Base-by-base conservation (phyloP, 2,113 vertebrate species). In the Cyanoliseus patagonus region DNA sequence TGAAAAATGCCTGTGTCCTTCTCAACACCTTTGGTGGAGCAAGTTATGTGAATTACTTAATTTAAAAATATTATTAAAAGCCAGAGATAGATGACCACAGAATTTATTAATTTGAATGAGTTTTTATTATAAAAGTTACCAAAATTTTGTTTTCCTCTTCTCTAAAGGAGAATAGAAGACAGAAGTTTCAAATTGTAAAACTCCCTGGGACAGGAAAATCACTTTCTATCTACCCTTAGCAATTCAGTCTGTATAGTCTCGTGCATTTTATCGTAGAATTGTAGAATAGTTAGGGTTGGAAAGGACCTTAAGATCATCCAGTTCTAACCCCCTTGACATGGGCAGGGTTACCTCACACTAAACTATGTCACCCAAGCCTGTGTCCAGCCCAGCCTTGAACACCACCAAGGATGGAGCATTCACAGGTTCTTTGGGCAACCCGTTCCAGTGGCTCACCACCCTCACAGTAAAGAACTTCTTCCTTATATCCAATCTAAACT, bases 201-300 rank as follows among this genome's bases (percentile, higher is more conserved):
- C 3, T 27, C 17, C 1, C 3, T 1, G 3, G 25, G 13, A 20
- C 6, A 37, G 11, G 11, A 52, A n/a, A 46, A 51, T 59, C 4
- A 5, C 12, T 53, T 86, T 77, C 25, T 77, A 5, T 9, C 24
- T 79, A 64, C 20, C 3, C 4, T 31, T 46, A 64, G 24, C 17
- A 64, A 22, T 77, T 53, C 24, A 49, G 7, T 20, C 18, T 61
- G 5, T 25, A 2, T 61, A 74, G 19, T 42, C 17, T 69, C 3
- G 3, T 25, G 4, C 37, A 18, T n/a, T 13, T 42, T 80, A 57
- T n/a, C 9, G 4, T 59, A 57, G 55, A 57, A n/a, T 57, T 13
- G 13, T 57, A 57, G 31, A 57, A n/a, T n/a, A 57, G 31, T 57
- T 57, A 31, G 11, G 53, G 18, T 55, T 55, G 53, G 7, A 57